Evolutionary conservation across 1,140 invertebrate species (phyloP).

Genomic region (Coenobita brevimanus): DNA sequence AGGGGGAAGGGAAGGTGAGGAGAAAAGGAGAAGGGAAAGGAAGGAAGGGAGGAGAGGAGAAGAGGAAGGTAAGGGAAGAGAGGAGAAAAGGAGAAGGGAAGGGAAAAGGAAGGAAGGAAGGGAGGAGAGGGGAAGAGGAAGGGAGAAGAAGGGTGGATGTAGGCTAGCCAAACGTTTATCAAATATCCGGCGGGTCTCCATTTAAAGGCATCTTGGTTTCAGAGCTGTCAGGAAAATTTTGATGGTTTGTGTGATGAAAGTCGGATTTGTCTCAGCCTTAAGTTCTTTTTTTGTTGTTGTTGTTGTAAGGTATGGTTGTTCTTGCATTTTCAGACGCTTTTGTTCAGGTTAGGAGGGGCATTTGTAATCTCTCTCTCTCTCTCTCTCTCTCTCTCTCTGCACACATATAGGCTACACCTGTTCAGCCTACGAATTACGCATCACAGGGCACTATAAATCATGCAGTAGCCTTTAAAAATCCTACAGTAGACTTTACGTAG

Average conservation of each 20-base stretch:
- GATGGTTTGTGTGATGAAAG: too few species aligned
- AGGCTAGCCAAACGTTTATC: too few species aligned
- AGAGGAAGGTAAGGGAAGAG: neutral
- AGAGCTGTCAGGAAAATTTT: too few species aligned
- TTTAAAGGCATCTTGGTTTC: too few species aligned
- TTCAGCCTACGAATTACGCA: too few species aligned
- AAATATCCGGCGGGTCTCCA: too few species aligned
- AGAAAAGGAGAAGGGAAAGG: neutral
- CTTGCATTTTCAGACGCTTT: neutral
- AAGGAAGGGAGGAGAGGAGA: neutral
- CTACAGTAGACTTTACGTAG: too few species aligned
- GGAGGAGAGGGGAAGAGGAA: neutral
- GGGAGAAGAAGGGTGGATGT: neutral
- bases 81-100: neutral
- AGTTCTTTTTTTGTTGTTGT: too few species aligned
- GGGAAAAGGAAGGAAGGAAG: slow-evolving; percentile 1
- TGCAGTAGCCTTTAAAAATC: too few species aligned
- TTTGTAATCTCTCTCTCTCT: neutral
- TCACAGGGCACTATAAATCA: too few species aligned
- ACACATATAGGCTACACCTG: neutral
- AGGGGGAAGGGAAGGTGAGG: neutral
- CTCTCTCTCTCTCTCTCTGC: slow-evolving; percentile 1
- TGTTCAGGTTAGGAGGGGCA: neutral
- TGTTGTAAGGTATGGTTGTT: too few species aligned
- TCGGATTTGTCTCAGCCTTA: too few species aligned